Base-by-base conservation (phyloP, 1,140 invertebrate genomes). In the Centruroides vittatus region DNA sequence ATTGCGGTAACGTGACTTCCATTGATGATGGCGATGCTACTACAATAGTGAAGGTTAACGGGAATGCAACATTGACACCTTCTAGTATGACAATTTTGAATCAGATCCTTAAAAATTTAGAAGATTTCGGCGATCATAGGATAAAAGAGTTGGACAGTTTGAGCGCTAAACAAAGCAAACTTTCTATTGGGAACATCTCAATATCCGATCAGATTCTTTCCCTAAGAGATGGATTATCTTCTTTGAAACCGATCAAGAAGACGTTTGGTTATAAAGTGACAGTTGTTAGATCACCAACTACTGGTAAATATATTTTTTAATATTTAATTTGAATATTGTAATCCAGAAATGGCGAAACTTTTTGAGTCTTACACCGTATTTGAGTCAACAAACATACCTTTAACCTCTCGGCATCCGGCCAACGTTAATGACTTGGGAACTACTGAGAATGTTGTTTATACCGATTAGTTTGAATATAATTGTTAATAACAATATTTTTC, bases 241-340 rank as follows among this genome's bases (percentile, higher is more conserved):
- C 58, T 12, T 52, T 58, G 12, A 64, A 64, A 54, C 62, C 62
- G 0, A 58, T 59, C 6, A 67, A 67, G 54, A 64, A 64, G 51
- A 64, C 61, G 9, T 67, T 67, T 36, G 65, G 65, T 7, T 67
- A 67, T 52, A 64, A 65, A 54, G 65, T 67, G 3, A 67, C 65
- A 3, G 58, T 67, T 23, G 64, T 64, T 11, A 62, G 57, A 3
- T 57, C 60, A 1, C 65, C 65, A 36, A 34, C 3, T 6, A 53
- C 23, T 53, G 51, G 41, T 41, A 41, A 41, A 8, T 23, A 23
- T 23, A 23, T 23, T 41, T 41, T 2, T 5, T 41, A 41, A 41
- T 41, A 6, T 8, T 41, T 41, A 41, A 41, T 41, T 41, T 41
- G 23, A 23, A 23, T 23, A 23, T 23, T 23, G 1, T 23, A 23